Evolutionary conservation across 2,797 vertebrate species (phyloP), one percentile per base, ranked within the genome.

Genomic region (Lindbergichthys nudifrons): DNA sequence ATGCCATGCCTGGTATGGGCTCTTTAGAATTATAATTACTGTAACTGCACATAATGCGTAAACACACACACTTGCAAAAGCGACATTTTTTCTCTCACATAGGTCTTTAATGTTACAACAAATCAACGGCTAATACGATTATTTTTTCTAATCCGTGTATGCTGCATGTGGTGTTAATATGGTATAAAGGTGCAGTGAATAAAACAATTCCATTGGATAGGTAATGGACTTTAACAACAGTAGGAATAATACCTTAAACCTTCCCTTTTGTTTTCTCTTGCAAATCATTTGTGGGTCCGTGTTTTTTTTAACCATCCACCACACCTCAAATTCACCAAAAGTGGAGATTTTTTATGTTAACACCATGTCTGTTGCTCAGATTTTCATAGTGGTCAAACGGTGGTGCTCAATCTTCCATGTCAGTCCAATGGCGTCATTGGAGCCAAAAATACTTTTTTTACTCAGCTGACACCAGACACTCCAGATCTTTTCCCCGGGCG

Each of bases 11-110:
- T 52, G 36, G 32, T 59, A 50, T 45, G 56, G 18, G 56, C 58
- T 61, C 72, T 78, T 57, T 54, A 26, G 59, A 64, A 68, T 54
- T 48, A 14, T 48, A 41, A 64, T 61, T 59, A 60, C 41, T 53
- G 43, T 16, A 48, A 58, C 59, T 76, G 63, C 10, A 50, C 41
- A 32, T 42, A 43, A 5, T 19, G 50, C 4, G 43, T 41, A 41
- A 41, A 16, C 39, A 68, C 59, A 41, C 15, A 53, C 5, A 1
- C 26, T 5, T 36, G n/a, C 43, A 46, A 10, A 16, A 42, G 23
- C 39, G 26, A 15, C n/a, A 9, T 57, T 36, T 67, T 15, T 36
- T 21, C 30, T 23, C 15, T 54, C 10, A 15, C 12, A 66, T 21
- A 21, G 16, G 32, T 36, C 6, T 36, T 18, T 61, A 32, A n/a